Percentiles rank a stretch among this genome's conserved stretches.
These are phyloP conservation scores for Trichopria drosophilae DNA, from an alignment of 2,888 invertebrate species.

Conservation along the genomic window DNA sequence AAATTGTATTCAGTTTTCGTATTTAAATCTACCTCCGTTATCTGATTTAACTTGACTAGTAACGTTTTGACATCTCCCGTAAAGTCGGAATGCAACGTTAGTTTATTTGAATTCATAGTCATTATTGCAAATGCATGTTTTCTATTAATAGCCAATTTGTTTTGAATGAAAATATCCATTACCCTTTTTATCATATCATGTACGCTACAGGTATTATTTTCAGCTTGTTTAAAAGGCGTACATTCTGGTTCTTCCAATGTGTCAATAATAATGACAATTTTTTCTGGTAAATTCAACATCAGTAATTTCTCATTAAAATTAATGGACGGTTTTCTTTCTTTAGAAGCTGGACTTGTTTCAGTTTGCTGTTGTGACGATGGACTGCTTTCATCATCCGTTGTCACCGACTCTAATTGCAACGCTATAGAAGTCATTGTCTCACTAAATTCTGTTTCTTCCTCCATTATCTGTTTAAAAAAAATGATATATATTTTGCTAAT, in stretches of 20 bases:
- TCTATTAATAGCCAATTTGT: constrained; percentile 65
- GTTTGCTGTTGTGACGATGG: no score
- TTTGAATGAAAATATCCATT: constrained; percentile 66
- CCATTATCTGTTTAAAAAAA: no score
- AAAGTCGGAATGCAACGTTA: constrained; percentile 65
- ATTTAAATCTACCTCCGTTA: constrained; percentile 57
- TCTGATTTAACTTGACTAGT: constrained; percentile 62
- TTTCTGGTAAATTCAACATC: constrained; percentile 63
- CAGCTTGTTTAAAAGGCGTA: constrained; percentile 62
- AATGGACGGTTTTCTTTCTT: not conserved
- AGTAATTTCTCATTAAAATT: not conserved
- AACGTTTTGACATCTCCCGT: constrained; percentile 66
- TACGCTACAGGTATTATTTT: constrained; percentile 63
- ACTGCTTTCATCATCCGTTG: no score
- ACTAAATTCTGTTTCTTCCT: no score
- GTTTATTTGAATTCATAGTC: constrained; percentile 61
- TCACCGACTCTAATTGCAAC: no score
- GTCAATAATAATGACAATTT: constrained; percentile 68
- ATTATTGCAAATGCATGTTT: constrained; percentile 68
- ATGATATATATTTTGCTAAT: no score
- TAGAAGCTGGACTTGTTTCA: not conserved
- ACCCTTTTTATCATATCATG: constrained; percentile 68
- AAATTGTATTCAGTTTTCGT: constrained; percentile 63
- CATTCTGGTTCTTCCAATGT: constrained; percentile 64
- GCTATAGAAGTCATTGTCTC: no score